phyloP scores from a whole-genome alignment of 2,888 invertebrate genomes.

The Opisthograptis luteolata region DNA sequence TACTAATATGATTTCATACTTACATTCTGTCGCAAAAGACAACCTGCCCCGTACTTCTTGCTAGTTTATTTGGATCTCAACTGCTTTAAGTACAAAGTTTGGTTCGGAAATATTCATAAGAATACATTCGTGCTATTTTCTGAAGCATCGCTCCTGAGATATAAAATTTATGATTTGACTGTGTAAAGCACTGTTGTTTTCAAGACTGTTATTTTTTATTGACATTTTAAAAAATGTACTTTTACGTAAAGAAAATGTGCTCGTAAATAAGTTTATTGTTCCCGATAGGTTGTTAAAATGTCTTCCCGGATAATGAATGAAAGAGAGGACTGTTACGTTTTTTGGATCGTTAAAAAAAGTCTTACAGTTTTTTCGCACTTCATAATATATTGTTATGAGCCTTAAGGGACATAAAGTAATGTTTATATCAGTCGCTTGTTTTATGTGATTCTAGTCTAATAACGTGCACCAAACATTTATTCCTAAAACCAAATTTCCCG shows the following conservation, averaged over 20 bases:
- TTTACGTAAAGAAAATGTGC: conserved; percentile 20
- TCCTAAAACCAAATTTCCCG: no score
- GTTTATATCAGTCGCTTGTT: no score
- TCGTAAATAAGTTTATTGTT: conserved; percentile 35
- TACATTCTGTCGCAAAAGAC: conserved; percentile 40
- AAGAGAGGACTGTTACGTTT: conserved; percentile 1
- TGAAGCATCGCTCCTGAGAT: conserved; percentile 28
- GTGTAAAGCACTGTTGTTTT: conserved; percentile 29
- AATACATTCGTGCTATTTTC: no score
- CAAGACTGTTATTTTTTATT: conserved; percentile 27
- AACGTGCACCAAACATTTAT: no score
- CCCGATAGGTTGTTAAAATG: conserved; percentile 25
- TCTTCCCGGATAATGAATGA: conserved; percentile 10
- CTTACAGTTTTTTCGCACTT: neutral
- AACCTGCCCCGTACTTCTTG: no score
- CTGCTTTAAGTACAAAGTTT: no score
- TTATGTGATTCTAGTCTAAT: no score
- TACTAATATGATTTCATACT: conserved; percentile 55
- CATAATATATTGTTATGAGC: no score
- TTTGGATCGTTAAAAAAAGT: neutral
- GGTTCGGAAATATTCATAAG: no score
- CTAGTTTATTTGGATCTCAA: no score
- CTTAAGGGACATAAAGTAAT: no score
- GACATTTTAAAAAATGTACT: conserved; percentile 35
- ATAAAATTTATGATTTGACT: conserved; percentile 42